A percentile compares a stretch with the other conserved stretches of the same genome.
Conservation (phyloP, 2,888 invertebrate species). For the Noctuana brunneofusca region DNA sequence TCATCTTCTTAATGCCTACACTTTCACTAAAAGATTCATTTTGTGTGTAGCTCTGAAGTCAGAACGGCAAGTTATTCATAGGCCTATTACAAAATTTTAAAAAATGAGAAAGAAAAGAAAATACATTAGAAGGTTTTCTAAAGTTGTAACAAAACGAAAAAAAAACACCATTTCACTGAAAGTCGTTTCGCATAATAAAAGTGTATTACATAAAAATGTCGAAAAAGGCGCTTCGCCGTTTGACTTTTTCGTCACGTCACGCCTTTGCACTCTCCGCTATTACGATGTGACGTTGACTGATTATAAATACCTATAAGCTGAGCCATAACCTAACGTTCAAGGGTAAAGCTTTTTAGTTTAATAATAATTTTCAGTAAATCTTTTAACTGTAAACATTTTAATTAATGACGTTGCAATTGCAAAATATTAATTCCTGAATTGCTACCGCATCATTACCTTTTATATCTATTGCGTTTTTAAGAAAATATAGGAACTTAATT, state of each 20-base stretch:
- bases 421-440: too few species aligned
- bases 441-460: too few species aligned
- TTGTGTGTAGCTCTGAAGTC: too few species aligned
- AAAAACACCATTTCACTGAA: not conserved
- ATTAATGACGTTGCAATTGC: too few species aligned
- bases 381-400: too few species aligned
- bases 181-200: conserved; percentile 17
- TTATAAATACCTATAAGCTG: not conserved
- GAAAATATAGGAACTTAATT: too few species aligned
- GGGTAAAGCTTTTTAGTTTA: not conserved
- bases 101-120: not conserved
- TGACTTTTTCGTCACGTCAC: conserved; percentile 21
- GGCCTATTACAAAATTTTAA: not conserved
- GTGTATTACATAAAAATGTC: conserved; percentile 16
- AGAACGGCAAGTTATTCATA: too few species aligned
- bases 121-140: not conserved
- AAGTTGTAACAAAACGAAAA: not conserved
- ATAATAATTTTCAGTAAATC: too few species aligned
- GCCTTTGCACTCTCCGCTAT: conserved; percentile 4
- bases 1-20: too few species aligned
- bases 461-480: too few species aligned
- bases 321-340: too few species aligned
- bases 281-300: not conserved
- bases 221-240: conserved; percentile 15
- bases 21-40: too few species aligned